A percentile compares a stretch with the other conserved stretches of the same genome.
Evolutionary conservation across 1,140 invertebrate genomes (phyloP).

Genomic region (Cardiocondyla obscurior): DNA sequence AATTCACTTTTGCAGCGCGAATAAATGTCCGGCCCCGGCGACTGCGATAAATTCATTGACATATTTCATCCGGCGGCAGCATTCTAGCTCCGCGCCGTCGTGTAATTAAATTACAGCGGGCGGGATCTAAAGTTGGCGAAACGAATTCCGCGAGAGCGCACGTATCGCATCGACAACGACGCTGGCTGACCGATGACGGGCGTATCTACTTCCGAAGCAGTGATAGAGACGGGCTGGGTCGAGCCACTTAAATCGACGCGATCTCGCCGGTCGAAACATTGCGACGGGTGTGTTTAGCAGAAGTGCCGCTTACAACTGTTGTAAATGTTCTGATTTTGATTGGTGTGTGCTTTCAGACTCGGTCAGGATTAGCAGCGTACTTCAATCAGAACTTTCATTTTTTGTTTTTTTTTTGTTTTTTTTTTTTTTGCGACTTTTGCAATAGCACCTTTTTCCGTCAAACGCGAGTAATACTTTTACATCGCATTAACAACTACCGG

Average conservation of each 20-base stretch:
- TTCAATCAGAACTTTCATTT: no score
- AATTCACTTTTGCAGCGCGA: conserved; percentile 57
- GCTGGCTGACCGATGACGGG: conserved; percentile 47
- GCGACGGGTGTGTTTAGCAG: no score
- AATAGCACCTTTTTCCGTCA: no score
- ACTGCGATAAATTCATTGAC: conserved; percentile 57
- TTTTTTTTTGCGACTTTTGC: no score
- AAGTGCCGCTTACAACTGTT: no score
- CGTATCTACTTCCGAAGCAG: conserved; percentile 38
- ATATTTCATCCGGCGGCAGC: conserved; percentile 42
- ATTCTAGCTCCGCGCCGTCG: conserved; percentile 46
- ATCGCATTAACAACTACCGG: no score
- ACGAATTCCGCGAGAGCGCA: conserved; percentile 42
- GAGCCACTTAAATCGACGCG: conserved; percentile 26
- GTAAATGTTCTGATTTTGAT: no score
- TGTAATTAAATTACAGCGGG: conserved; percentile 52
- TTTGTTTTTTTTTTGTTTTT: no score
- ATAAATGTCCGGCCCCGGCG: conserved; percentile 48
- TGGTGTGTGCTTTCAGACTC: no score
- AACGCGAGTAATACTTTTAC: no score
- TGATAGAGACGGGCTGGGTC: conserved; percentile 1
- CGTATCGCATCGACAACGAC: conserved; percentile 47
- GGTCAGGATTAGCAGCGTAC: no score
- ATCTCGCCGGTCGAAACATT: no score
- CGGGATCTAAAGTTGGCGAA: conserved; percentile 55